A percentile compares a stretch with the other conserved stretches of the same genome.
These are phyloP conservation scores for Schizothorax lantsangensis DNA, from an alignment of 2,797 vertebrate species.

Conservation along the genomic window DNA sequence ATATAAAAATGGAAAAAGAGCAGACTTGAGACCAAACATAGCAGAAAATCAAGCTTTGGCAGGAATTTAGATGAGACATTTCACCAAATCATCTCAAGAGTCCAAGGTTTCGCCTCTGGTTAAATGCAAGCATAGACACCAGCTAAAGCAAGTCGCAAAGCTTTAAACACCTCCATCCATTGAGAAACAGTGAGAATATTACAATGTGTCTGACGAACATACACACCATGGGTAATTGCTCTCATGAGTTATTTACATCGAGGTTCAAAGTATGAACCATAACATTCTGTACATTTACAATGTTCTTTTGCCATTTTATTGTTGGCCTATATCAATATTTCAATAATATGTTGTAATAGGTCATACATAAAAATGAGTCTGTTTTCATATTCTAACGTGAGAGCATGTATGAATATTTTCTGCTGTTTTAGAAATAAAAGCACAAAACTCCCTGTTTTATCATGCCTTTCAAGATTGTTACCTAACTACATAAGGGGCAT, in stretches of 20 bases:
- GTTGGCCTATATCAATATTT: constrained; percentile 45
- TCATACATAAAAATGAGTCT: constrained; percentile 48
- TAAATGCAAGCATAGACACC: constrained; percentile 64
- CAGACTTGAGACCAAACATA: constrained; percentile 64
- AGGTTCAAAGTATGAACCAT: constrained; percentile 64
- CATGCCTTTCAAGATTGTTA: constrained; percentile 55
- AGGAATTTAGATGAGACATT: constrained; percentile 59
- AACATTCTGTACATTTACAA: constrained; percentile 64
- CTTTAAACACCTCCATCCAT: constrained; percentile 32
- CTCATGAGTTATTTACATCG: constrained; percentile 71
- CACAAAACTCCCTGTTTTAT: constrained; percentile 47
- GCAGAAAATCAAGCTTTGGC: constrained; percentile 63
- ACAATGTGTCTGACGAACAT: constrained; percentile 66
- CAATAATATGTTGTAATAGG: constrained; percentile 44
- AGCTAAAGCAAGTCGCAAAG: constrained; percentile 63
- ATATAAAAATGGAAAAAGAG: constrained; percentile 67
- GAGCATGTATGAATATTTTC: constrained; percentile 23
- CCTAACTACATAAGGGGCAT: constrained; percentile 49
- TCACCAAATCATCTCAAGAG: constrained; percentile 45
- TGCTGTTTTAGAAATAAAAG: constrained; percentile 32
- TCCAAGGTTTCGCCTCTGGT: constrained; percentile 41
- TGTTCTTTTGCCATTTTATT: constrained; percentile 63
- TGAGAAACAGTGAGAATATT: constrained; percentile 47
- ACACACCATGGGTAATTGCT: constrained; percentile 67
- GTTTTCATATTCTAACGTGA: constrained; percentile 20